Evolutionary conservation across 2,888 invertebrate genomes (phyloP).

Genomic region (Habroteleia sp.): DNA sequence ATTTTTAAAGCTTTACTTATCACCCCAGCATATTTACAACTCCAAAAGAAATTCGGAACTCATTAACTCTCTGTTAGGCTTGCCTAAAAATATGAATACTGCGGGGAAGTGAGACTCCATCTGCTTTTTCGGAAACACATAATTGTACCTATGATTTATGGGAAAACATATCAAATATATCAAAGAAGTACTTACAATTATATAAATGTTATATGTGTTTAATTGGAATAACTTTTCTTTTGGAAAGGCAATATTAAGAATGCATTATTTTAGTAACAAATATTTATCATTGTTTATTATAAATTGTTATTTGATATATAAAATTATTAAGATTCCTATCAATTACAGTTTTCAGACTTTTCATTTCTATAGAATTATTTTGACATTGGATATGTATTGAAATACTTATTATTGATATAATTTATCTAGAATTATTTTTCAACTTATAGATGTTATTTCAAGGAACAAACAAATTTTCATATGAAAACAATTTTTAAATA

Average conservation of each 20-base stretch:
- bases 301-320: too few species aligned
- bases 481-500: too few species aligned
- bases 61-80: slow-evolving; percentile 88
- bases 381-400: too few species aligned
- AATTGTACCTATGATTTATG: slow-evolving; percentile 3
- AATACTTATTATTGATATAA: too few species aligned
- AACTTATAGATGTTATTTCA: too few species aligned
- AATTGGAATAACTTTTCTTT: slow-evolving; percentile 14
- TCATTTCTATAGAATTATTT: too few species aligned
- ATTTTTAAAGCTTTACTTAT: slow-evolving; percentile 70
- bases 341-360: too few species aligned
- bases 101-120: slow-evolving; percentile 83
- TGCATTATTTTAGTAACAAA: too few species aligned
- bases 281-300: too few species aligned
- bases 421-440: too few species aligned
- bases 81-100: slow-evolving; percentile 88
- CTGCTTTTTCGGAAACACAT: background rate
- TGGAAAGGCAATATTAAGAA: slow-evolving; percentile 18
- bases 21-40: slow-evolving; percentile 74
- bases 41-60: slow-evolving; percentile 87
- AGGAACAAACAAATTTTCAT: too few species aligned
- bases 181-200: background rate
- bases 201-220: slow-evolving; percentile 19
- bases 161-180: slow-evolving; percentile 1
- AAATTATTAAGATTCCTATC: too few species aligned